Evolutionary conservation across 2,113 vertebrate genomes (phyloP), one percentile per base, ranked within the genome.

Genomic region (Microcebus ravelobensis): DNA sequence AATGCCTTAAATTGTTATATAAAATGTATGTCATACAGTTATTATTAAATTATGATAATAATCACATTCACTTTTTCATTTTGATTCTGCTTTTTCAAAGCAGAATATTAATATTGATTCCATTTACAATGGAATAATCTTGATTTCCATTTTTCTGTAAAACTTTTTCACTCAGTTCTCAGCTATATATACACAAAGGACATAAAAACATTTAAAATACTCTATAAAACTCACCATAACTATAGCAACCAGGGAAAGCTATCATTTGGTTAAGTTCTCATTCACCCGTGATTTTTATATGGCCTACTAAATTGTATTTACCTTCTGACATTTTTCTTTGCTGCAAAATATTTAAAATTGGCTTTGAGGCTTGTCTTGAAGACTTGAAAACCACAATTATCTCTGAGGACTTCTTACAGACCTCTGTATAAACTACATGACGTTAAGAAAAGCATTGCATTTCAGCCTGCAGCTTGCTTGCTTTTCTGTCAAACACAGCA

Each of bases 201-300:
- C 67, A 97, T 95, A 96, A 95, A 97, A 96, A 96, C 86, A 95
- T 88, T 91, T 93, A 91, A 96, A 93, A 73, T 79, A 81, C 76
- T 87, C 63, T 48, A 82, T 96, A 94, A 98, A 97, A 93, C 48
- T 45, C 82, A 92, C 57, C 85, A 96, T 92, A 96, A 95, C 92
- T 50, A 85, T 36, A 95, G 81, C 23, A 92, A 85, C 29, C 68
- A 55, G 65, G 79, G 61, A 94, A 96, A 59, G 23, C 50, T 73
- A 90, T 91, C 39, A 27, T 90, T 96, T 87, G 57, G n/a, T 76
- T 70, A 87, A 48, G 48, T 90, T 61, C 55, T 88, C n/a, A 11
- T 82, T 94, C 85, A 87, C n/a, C 20, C 50, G 17, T 67, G 65
- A 73, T 57, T 91, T 93, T 97, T 95, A 94, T 95, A 91, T 45